These are phyloP conservation scores for Lymantria dispar DNA, from an alignment of 2,888 invertebrate species.

Conservation along the genomic window DNA sequence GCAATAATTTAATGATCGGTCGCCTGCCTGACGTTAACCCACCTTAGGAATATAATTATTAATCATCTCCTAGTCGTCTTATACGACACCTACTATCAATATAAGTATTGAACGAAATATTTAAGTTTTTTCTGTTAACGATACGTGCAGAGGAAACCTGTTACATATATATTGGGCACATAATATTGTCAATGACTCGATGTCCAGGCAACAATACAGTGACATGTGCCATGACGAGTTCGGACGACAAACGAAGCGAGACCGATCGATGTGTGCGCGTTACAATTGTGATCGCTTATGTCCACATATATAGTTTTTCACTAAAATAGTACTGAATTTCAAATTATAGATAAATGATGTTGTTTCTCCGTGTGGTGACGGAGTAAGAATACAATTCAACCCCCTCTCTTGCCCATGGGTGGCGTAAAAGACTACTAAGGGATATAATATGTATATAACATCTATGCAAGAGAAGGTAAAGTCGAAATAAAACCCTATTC, in stretches of 20 bases:
- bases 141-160: background rate
- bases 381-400: background rate
- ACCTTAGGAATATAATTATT: too few species aligned
- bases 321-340: background rate
- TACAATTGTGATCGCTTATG: background rate
- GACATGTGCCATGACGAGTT: constrained; percentile 24
- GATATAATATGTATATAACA: too few species aligned
- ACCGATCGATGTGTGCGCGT: background rate
- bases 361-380: background rate
- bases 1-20: too few species aligned
- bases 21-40: too few species aligned
- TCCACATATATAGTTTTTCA: background rate
- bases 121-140: background rate
- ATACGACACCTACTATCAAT: too few species aligned
- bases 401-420: background rate
- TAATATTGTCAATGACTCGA: constrained; percentile 16
- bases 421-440: too few species aligned
- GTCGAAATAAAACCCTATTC: too few species aligned
- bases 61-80: too few species aligned
- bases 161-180: background rate
- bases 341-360: too few species aligned
- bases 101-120: too few species aligned
- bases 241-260: constrained; percentile 15
- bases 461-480: too few species aligned
- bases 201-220: constrained; percentile 21